A percentile compares a stretch with the other conserved stretches of the same genome.
Evolutionary conservation across 2,888 invertebrate species (phyloP).

Genomic region (Dicyrtoma fusca): DNA sequence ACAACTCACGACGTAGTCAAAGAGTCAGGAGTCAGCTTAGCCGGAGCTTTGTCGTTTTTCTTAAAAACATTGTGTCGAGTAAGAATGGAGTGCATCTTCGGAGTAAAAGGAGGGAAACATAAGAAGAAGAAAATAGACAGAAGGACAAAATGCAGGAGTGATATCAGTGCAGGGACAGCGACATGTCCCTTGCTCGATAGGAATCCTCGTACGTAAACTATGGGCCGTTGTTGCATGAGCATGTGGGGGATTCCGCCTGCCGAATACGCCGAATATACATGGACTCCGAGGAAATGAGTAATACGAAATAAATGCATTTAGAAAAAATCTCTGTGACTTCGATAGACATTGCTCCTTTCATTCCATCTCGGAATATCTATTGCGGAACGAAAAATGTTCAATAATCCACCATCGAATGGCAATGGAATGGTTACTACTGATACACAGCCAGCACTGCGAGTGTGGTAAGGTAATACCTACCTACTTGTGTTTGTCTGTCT

Average conservation of each 20-base stretch:
- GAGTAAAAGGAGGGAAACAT: neutral
- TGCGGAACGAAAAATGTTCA: conserved; percentile 31
- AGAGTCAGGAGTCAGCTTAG: too few relatives aligned
- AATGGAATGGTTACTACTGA: neutral
- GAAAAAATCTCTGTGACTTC: conserved; percentile 32
- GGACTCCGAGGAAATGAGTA: conserved; percentile 35
- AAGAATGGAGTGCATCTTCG: conserved; percentile 26
- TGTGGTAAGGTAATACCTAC: conserved; percentile 37
- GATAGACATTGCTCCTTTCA: conserved; percentile 16
- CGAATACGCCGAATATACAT: conserved; percentile 16
- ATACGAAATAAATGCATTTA: conserved; percentile 34
- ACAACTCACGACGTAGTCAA: neutral
- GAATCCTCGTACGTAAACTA: neutral
- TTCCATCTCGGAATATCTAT: conserved; percentile 23
- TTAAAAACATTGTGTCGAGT: neutral
- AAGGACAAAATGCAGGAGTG: conserved; percentile 16
- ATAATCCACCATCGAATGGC: neutral
- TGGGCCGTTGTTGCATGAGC: conserved; percentile 17
- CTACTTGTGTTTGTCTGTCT: conserved; percentile 35
- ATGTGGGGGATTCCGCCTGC: conserved; percentile 24
- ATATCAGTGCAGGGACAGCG: neutral
- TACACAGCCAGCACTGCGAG: neutral
- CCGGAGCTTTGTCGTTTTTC: too few relatives aligned
- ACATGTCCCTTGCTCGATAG: neutral
- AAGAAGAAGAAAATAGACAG: neutral